Evolutionary conservation across 2,888 invertebrate genomes (phyloP).

Genomic region (Resseliella maxima): DNA sequence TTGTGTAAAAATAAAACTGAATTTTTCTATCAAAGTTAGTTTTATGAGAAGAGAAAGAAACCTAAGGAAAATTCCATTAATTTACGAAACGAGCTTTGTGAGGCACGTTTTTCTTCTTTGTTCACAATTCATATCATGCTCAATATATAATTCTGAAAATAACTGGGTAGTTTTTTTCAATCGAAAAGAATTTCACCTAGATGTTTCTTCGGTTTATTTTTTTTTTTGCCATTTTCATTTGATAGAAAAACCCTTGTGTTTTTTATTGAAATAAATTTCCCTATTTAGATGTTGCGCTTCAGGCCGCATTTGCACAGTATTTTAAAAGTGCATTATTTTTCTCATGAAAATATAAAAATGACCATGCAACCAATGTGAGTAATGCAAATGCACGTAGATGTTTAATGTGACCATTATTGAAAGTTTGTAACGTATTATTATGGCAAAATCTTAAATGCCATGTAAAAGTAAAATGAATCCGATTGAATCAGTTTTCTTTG

Average conservation of each 20-base stretch:
- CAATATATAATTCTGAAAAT: conserved; percentile 20
- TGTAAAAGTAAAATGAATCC: conserved; percentile 26
- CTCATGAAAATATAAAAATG: not conserved
- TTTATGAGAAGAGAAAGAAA: not conserved
- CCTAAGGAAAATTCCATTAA: not conserved
- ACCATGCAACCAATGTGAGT: not conserved
- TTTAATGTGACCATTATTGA: not conserved
- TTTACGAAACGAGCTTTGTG: not conserved
- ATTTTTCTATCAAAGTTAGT: not conserved
- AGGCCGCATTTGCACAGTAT: too few relatives aligned
- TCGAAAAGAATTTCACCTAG: not conserved
- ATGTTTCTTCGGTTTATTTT: too few relatives aligned
- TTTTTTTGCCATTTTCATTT: not conserved
- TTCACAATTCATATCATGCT: conserved; percentile 31
- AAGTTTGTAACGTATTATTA: not conserved
- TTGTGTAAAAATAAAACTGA: not conserved
- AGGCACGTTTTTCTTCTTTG: not conserved
- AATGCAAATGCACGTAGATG: not conserved
- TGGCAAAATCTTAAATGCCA: not conserved
- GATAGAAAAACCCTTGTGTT: too few relatives aligned
- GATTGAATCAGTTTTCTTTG: conserved; percentile 1
- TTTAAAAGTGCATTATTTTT: too few relatives aligned
- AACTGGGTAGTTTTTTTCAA: not conserved
- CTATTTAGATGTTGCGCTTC: too few relatives aligned
- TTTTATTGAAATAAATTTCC: conserved; percentile 12